These are phyloP conservation scores for Drosophila mettleri DNA, from an alignment of 2,888 invertebrate species.

Conservation along the genomic window DNA sequence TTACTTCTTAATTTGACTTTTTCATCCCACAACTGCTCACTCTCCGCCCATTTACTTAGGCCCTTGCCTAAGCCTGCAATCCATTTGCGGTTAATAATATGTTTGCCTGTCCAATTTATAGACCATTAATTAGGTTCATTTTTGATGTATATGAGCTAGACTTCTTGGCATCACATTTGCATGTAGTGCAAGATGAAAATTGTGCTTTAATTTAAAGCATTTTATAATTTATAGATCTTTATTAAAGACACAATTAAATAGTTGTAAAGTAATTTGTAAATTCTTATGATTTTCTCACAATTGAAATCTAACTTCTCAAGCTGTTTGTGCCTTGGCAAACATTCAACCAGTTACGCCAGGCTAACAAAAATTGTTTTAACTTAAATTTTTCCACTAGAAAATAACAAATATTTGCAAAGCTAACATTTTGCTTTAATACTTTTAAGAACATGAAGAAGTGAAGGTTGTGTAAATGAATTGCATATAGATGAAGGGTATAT, in stretches of 20 bases:
- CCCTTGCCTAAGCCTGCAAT: slow-evolving; percentile 1
- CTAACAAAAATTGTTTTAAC: slow-evolving; percentile 13
- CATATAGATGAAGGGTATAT: background rate
- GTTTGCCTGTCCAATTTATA: slow-evolving; percentile 14
- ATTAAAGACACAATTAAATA: background rate
- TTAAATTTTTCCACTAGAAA: slow-evolving; percentile 32
- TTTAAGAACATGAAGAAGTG: too few species aligned
- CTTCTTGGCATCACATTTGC: background rate
- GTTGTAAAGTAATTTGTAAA: background rate
- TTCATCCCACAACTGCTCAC: background rate
- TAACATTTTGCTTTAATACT: background rate
- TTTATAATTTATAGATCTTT: background rate
- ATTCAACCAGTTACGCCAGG: background rate
- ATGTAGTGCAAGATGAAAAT: too few species aligned
- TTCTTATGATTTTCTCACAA: background rate
- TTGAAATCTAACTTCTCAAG: background rate
- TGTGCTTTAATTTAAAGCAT: too few species aligned
- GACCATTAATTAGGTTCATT: slow-evolving; percentile 23
- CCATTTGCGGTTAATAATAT: slow-evolving; percentile 11
- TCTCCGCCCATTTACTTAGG: background rate
- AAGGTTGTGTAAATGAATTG: background rate
- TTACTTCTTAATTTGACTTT: slow-evolving; percentile 69
- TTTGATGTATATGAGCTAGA: background rate
- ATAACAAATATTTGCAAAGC: slow-evolving; percentile 20
- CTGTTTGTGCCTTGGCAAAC: background rate